phyloP scores from a whole-genome alignment of 2,797 vertebrate genomes.

The Gymnodraco acuticeps region DNA sequence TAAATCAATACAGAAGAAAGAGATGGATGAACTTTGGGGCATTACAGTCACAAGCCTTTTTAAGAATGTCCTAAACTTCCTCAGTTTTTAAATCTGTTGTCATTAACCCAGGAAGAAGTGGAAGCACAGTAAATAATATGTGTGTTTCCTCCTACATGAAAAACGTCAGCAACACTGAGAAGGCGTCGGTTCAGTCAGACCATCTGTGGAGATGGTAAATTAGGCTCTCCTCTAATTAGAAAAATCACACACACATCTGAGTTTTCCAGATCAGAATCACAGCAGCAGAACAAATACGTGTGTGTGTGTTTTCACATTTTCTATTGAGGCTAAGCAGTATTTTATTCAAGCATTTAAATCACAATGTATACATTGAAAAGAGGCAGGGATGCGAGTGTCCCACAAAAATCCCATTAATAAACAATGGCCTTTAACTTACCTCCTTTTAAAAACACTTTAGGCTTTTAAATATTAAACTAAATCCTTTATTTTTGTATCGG shows the following conservation, averaged over 20 bases:
- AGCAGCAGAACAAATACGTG: neutral
- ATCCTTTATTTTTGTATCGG: neutral
- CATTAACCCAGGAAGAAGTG: neutral
- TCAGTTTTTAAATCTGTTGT: neutral
- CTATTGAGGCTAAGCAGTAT: neutral
- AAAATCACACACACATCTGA: constrained; percentile 23
- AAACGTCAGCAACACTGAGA: constrained; percentile 31
- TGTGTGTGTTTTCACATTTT: neutral
- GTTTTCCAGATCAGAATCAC: constrained; percentile 12
- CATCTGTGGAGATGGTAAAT: constrained; percentile 51
- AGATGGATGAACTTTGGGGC: neutral
- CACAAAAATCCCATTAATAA: neutral
- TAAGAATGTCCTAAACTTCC: neutral
- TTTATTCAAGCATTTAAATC: neutral
- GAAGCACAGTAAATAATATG: neutral
- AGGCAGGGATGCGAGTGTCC: neutral
- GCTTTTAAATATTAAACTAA: neutral
- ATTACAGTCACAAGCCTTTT: neutral
- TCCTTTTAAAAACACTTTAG: neutral
- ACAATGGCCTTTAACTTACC: neutral
- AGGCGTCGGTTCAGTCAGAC: constrained; percentile 36
- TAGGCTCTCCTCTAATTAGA: constrained; percentile 37
- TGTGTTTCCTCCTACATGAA: constrained; percentile 36
- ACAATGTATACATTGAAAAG: neutral
- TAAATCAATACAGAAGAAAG: neutral